phyloP scores from a whole-genome alignment of 1,140 invertebrate genomes.

The Trichomalopsis sarcophagae region DNA sequence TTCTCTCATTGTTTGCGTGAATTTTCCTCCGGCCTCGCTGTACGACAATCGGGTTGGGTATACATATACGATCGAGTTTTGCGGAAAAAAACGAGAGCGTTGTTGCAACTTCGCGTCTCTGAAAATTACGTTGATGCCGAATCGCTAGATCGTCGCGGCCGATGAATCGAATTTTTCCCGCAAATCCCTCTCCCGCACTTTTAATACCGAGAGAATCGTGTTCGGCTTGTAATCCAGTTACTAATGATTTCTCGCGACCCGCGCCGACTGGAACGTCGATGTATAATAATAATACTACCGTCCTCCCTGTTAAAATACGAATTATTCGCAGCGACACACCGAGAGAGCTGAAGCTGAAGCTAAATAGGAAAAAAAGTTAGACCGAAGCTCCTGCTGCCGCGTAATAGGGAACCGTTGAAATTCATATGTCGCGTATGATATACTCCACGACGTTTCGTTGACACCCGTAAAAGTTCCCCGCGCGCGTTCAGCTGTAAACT shows the following conservation, averaged over 20 bases:
- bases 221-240: constrained; percentile 34
- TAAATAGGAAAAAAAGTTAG: background rate
- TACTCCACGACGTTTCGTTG: background rate
- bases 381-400: background rate
- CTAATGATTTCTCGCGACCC: constrained; percentile 23
- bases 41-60: background rate
- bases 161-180: constrained; percentile 1
- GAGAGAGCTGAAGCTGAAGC: too few relatives aligned
- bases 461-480: background rate
- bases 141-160: background rate
- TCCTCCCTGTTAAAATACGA: background rate
- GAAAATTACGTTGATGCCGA: background rate
- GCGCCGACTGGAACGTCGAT: constrained; percentile 22
- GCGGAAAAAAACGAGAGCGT: too few relatives aligned
- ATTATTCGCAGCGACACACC: background rate
- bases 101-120: background rate
- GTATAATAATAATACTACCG: background rate
- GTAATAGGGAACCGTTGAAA: too few relatives aligned
- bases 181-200: background rate
- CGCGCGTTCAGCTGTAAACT: too few relatives aligned
- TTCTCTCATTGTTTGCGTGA: background rate
- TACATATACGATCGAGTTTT: background rate
- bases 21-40: background rate
- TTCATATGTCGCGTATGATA: background rate
- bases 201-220: constrained; percentile 15